These are phyloP conservation scores for Strix uralensis DNA, from an alignment of 2,113 vertebrate species.

Conservation along the genomic window DNA sequence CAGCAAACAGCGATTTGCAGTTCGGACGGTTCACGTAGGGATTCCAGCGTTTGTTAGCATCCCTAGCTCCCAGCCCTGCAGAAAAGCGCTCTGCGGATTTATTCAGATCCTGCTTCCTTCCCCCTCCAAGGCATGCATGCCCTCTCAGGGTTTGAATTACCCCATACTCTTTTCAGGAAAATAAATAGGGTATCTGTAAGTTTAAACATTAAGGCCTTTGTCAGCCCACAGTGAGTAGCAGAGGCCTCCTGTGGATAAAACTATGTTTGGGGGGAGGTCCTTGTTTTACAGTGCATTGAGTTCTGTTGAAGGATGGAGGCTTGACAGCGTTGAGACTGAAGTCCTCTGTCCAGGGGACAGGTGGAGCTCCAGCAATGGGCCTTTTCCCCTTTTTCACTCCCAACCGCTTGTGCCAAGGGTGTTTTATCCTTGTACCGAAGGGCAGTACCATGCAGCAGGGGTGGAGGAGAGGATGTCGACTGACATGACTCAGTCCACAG, in stretches of 20 bases:
- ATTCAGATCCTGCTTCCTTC: background rate
- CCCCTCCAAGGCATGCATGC: background rate
- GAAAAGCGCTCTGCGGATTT: background rate
- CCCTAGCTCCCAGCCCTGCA: background rate
- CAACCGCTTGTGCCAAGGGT: fast-evolving
- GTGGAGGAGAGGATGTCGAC: background rate
- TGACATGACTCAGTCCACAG: fast-evolving
- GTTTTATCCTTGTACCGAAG: background rate
- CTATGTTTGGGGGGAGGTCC: background rate
- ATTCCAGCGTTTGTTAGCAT: fast-evolving
- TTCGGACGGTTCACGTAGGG: fast-evolving
- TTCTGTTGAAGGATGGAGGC: background rate
- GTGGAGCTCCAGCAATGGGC: background rate
- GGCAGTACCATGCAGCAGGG: fast-evolving
- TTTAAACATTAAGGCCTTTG: constrained; percentile 40
- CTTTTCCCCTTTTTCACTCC: background rate
- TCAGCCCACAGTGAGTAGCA: background rate
- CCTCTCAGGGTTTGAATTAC: background rate
- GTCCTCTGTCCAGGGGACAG: background rate
- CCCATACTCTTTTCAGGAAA: background rate
- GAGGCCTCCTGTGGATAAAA: constrained; percentile 18
- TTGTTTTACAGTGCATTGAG: background rate
- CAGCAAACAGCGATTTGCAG: fast-evolving
- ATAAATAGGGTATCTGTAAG: constrained; percentile 17
- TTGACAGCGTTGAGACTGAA: background rate